Base-by-base conservation (phyloP, 2,113 vertebrate species). In the Artemisiospiza belli region DNA sequence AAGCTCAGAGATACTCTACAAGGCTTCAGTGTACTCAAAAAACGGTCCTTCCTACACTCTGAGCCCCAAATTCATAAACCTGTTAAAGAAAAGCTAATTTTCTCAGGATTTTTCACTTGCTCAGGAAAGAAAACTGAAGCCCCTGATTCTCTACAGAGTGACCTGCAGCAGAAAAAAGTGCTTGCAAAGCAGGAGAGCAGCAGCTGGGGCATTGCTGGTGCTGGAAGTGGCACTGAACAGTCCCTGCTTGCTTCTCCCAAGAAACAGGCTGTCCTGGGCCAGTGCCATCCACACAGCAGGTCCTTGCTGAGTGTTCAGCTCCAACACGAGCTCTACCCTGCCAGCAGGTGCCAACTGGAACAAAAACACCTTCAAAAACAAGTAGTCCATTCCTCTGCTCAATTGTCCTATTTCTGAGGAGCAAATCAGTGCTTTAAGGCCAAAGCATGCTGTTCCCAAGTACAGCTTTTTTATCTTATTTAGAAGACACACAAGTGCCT, bases 251-350 rank as follows among this genome's bases (percentile, higher is more conserved):
- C 24, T 35, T 39, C 31, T 63, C 72, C 51, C 69, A 31, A 39
- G 21, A 87, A 74, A 55, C 23, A 37, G 58, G 30, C 81, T 72
- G 64, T 67, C 52, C 91, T 64, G 54, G 67, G 35, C 77, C 31
- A 5, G 67, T 5, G 47, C 64, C 3, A 14, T 19, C 41, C 35
- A 8, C 23, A 61, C 44, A 55, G 46, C 23, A 8, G 2, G 2
- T 28, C 30, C 67, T 35, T 43, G 52, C 64, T 73, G 30, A 0
- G 0, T 12, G 58, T 4, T 15, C 89, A 49, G 67, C 86, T 74
- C 5, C 0, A 28, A 14, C 39, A 47, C 27, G 3, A 54, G 27
- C 70, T 18, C 80, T 11, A 0, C 17, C 22, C 58, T 13, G 24
- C 1, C 1, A 57, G 62, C 35, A 75, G 52, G 24, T 47, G 30